A percentile compares a stretch with the other conserved stretches of the same genome.
phyloP scores from a whole-genome alignment of 2,797 vertebrate species.

The Yasuhikotakia modesta region DNA sequence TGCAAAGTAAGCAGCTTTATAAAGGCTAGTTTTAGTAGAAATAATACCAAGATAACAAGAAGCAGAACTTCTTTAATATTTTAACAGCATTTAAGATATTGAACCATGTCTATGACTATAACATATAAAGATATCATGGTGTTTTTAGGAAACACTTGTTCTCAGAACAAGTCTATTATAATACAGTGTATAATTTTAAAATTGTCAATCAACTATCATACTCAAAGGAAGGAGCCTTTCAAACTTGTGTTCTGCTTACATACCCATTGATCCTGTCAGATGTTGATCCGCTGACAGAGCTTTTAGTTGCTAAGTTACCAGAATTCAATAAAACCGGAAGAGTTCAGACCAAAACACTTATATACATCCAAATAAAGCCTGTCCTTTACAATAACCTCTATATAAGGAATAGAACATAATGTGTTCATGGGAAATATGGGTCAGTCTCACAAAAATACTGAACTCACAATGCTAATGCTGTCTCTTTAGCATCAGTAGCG shows the following conservation, averaged over 20 bases:
- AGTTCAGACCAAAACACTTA: neutral
- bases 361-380: neutral
- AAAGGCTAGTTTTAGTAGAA: neutral
- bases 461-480: neutral
- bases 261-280: neutral
- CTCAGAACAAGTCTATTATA: too few species aligned
- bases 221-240: neutral
- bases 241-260: neutral
- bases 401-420: neutral
- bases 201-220: neutral
- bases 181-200: neutral
- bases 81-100: neutral
- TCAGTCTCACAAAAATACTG: neutral
- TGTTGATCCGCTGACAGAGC: constrained; percentile 2
- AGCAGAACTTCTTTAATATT: too few species aligned
- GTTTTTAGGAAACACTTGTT: too few species aligned
- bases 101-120: too few species aligned
- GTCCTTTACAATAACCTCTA: neutral
- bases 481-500: neutral
- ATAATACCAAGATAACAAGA: neutral
- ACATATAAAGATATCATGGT: too few species aligned
- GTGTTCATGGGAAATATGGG: neutral
- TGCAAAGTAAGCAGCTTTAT: neutral
- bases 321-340: neutral
- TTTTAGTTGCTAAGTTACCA: constrained; percentile 12